phyloP scores from a whole-genome alignment of 2,888 invertebrate genomes.

The Leucophenga montana region DNA sequence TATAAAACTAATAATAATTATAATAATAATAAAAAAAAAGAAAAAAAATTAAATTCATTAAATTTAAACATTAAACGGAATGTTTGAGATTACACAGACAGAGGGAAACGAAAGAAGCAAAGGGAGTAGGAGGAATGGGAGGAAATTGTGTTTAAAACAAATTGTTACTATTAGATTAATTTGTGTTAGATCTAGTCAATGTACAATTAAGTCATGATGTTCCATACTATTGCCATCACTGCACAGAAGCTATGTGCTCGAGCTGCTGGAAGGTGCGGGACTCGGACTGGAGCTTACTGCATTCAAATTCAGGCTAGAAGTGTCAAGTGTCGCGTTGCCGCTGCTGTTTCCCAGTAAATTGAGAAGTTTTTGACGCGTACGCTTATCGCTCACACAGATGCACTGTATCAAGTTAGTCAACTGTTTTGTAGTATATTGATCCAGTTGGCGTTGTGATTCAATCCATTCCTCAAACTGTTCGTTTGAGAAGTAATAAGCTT shows the following conservation, averaged over 20 bases:
- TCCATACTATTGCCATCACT: too few relatives aligned
- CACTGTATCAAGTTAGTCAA: conserved; percentile 87
- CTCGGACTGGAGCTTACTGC: conserved; percentile 26
- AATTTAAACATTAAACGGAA: conserved; percentile 53
- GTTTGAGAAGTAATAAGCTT: conserved; percentile 95
- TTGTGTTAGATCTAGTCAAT: too few relatives aligned
- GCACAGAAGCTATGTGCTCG: conserved; percentile 11
- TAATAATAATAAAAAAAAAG: too few relatives aligned
- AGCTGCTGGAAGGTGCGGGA: background rate
- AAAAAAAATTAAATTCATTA: too few relatives aligned
- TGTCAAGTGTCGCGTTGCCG: conserved; percentile 41
- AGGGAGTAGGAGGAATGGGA: conserved; percentile 26
- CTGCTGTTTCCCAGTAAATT: conserved; percentile 78
- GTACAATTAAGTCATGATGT: too few relatives aligned
- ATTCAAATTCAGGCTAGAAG: conserved; percentile 51
- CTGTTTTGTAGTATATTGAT: conserved; percentile 92
- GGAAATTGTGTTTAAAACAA: too few relatives aligned
- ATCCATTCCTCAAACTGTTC: conserved; percentile 92
- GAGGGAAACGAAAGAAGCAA: conserved; percentile 36
- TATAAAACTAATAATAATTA: too few relatives aligned
- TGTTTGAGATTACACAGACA: conserved; percentile 45
- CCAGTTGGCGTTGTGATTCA: conserved; percentile 86
- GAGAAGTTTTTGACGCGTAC: conserved; percentile 85
- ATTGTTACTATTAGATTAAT: too few relatives aligned
- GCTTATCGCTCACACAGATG: conserved; percentile 90